A percentile compares a stretch with the other conserved stretches of the same genome.
Conservation (phyloP, 2,888 invertebrate genomes). For the Tiphia femorata region DNA sequence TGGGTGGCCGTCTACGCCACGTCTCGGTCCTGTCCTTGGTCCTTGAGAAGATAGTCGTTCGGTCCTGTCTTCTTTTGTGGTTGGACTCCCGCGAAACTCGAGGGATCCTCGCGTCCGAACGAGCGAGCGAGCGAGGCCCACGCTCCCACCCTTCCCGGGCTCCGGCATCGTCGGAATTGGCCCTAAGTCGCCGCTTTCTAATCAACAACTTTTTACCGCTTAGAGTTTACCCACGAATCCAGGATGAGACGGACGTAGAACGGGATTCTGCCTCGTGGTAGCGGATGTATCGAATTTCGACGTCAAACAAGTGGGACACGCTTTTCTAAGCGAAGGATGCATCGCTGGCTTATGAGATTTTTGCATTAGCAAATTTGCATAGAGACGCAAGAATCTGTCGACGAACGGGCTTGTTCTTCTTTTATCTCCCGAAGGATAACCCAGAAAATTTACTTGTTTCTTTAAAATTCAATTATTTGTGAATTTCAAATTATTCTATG, state of each 20-base stretch:
- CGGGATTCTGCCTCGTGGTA: no score
- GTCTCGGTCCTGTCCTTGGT: conserved; percentile 57
- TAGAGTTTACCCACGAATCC: conserved; percentile 29
- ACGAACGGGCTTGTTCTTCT: no score
- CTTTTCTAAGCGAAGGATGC: no score
- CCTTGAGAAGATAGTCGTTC: conserved; percentile 47
- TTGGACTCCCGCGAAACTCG: conserved; percentile 30
- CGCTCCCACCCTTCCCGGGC: conserved; percentile 13
- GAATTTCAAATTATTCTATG: no score
- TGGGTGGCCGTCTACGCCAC: conserved; percentile 61
- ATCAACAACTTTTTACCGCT: conserved; percentile 44
- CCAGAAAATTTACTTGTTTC: no score
- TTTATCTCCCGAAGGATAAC: no score
- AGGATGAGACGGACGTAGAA: background rate
- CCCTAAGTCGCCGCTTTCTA: conserved; percentile 42
- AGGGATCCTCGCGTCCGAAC: background rate
- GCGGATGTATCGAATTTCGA: no score
- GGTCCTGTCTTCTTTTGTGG: conserved; percentile 40
- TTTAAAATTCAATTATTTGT: no score
- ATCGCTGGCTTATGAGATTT: no score
- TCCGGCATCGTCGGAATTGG: conserved; percentile 19
- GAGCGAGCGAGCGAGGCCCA: background rate
- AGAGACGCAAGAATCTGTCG: no score
- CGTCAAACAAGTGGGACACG: no score
- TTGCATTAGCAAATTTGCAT: no score